A percentile compares a stretch with the other conserved stretches of the same genome.
These are phyloP conservation scores for Paraplagusia blochii DNA, from an alignment of 2,113 vertebrate genomes.

Conservation along the genomic window DNA sequence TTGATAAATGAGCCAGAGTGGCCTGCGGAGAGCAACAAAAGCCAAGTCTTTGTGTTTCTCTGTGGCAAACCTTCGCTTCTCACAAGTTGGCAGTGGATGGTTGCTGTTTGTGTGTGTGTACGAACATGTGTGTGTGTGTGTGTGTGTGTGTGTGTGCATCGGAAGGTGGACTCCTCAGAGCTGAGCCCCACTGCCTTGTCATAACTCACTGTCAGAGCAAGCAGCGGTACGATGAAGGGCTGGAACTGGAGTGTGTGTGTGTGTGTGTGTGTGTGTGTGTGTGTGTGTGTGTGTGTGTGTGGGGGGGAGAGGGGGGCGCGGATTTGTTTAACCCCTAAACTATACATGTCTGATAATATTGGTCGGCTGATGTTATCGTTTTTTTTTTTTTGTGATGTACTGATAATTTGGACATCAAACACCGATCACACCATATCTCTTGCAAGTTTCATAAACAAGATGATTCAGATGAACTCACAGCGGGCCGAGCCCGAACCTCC, in stretches of 20 bases:
- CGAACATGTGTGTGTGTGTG: constrained; percentile 16
- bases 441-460: constrained; percentile 3
- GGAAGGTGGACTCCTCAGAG: constrained; percentile 65
- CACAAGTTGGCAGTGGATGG: constrained; percentile 35
- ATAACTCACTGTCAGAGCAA: constrained; percentile 68
- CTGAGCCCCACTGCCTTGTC: constrained; percentile 54
- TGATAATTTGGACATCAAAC: neutral
- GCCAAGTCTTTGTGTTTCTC: constrained; percentile 49
- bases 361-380: too few species aligned
- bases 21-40: constrained; percentile 54
- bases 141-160: constrained; percentile 29
- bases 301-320: too few species aligned
- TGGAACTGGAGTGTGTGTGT: constrained; percentile 21
- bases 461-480: neutral
- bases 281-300: constrained; percentile 28
- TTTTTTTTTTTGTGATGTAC: too few species aligned
- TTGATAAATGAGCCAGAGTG: constrained; percentile 52
- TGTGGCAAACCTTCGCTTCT: constrained; percentile 29
- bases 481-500: neutral
- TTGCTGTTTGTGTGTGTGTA: neutral
- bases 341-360: too few species aligned
- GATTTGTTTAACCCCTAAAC: too few species aligned
- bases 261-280: constrained; percentile 26
- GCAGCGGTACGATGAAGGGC: constrained; percentile 34
- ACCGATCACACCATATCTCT: neutral